Conservation (phyloP, 2,113 vertebrate species). For the Vidua macroura region DNA sequence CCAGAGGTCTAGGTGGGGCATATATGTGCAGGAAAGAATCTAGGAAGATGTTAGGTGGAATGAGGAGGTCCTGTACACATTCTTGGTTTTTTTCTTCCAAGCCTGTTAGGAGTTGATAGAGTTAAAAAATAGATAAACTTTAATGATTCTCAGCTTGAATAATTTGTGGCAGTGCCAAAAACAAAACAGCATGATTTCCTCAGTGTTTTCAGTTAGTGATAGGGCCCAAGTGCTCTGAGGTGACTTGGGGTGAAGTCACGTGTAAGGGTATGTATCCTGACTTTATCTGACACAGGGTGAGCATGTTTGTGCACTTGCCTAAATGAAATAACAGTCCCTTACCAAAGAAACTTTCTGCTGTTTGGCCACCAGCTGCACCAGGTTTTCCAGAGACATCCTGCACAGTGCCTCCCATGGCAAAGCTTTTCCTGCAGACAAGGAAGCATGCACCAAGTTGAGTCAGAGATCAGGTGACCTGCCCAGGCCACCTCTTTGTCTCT, state of each 20-base stretch:
- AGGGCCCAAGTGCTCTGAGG: background rate
- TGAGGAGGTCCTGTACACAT: background rate
- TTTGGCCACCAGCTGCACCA: background rate
- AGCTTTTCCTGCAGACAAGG: background rate
- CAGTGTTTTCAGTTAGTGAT: background rate
- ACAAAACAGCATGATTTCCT: background rate
- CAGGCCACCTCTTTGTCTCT: background rate
- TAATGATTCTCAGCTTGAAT: background rate
- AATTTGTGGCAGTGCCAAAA: background rate
- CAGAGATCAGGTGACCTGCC: background rate
- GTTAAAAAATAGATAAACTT: background rate
- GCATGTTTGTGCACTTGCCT: background rate
- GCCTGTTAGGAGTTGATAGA: background rate
- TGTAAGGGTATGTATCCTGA: background rate
- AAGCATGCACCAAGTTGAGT: background rate
- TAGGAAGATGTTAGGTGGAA: background rate
- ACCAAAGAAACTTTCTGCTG: background rate
- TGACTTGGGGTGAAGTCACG: background rate
- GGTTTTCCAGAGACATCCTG: background rate
- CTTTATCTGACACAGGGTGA: background rate
- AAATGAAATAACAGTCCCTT: background rate
- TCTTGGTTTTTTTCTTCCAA: background rate
- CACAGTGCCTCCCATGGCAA: background rate
- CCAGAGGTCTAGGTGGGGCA: background rate
- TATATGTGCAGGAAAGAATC: background rate